phyloP scores from a whole-genome alignment of 2,888 invertebrate genomes.

The Nomada ferruginata region DNA sequence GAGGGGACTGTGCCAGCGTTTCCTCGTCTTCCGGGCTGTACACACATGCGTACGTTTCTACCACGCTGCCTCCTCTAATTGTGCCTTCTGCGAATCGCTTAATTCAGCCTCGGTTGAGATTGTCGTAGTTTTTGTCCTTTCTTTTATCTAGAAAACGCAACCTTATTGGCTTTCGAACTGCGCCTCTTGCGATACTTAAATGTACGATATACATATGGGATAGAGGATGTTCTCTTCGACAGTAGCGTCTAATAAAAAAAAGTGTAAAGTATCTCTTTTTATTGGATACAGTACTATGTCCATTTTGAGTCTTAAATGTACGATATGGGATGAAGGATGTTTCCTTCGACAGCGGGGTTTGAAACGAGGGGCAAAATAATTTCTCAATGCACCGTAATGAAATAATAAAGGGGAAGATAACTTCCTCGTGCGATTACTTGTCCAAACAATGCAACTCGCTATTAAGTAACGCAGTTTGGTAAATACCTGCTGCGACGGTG shows the following conservation, averaged over 20 bases:
- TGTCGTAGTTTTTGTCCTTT: background rate
- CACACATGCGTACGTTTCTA: background rate
- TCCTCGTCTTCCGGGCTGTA: constrained; percentile 37
- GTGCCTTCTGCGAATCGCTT: constrained; percentile 26
- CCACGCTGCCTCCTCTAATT: constrained; percentile 12
- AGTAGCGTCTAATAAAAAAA: too few species aligned
- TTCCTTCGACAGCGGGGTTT: too few species aligned
- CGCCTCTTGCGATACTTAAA: too few species aligned
- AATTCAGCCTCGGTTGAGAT: background rate
- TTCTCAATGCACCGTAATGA: background rate
- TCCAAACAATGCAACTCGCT: background rate
- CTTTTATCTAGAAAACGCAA: constrained; percentile 3
- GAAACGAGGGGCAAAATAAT: too few species aligned
- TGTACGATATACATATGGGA: too few species aligned
- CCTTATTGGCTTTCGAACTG: background rate
- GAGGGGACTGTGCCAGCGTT: constrained; percentile 26
- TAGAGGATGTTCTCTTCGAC: too few species aligned
- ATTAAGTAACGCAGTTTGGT: constrained; percentile 16
- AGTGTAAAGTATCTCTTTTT: too few species aligned
- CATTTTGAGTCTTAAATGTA: too few species aligned
- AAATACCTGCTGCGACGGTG: constrained; percentile 19
- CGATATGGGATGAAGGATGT: too few species aligned
- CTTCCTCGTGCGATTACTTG: background rate
- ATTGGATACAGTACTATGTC: too few species aligned
- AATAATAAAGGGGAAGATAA: background rate